phyloP scores from a whole-genome alignment of 2,888 invertebrate genomes.

The Aporophyla lueneburgensis region DNA sequence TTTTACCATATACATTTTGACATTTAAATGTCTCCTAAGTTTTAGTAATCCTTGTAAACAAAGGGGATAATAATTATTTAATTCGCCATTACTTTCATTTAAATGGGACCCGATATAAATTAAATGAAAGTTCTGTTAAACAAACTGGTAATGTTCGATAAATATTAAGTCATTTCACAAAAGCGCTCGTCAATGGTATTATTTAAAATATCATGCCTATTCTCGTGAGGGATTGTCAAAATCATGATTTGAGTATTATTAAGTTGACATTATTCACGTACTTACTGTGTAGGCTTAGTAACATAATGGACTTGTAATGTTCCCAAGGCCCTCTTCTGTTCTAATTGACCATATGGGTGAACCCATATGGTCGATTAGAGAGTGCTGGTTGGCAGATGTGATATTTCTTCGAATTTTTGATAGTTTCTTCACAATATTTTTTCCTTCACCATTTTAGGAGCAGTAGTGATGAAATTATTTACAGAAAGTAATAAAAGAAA shows the following conservation, averaged over 20 bases:
- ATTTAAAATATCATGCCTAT: background rate
- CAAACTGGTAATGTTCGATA: conserved; percentile 10
- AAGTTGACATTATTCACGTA: background rate
- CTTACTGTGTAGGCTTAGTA: background rate
- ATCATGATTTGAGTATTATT: background rate
- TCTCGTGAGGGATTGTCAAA: background rate
- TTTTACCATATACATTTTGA: background rate
- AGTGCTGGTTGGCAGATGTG: no score
- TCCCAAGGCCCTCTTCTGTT: no score
- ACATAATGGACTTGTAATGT: no score
- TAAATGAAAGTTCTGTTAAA: background rate
- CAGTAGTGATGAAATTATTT: no score
- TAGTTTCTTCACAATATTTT: no score
- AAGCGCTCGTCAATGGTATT: background rate
- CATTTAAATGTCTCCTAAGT: background rate
- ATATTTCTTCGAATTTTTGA: no score
- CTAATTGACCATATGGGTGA: no score
- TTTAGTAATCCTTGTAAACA: background rate
- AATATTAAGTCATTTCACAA: background rate
- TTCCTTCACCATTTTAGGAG: no score
- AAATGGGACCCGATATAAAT: background rate
- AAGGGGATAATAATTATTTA: background rate
- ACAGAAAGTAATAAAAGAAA: no score
- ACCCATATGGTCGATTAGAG: no score
- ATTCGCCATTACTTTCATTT: no score